phyloP scores from a whole-genome alignment of 2,888 invertebrate species.

The Drosophila algonquin region DNA sequence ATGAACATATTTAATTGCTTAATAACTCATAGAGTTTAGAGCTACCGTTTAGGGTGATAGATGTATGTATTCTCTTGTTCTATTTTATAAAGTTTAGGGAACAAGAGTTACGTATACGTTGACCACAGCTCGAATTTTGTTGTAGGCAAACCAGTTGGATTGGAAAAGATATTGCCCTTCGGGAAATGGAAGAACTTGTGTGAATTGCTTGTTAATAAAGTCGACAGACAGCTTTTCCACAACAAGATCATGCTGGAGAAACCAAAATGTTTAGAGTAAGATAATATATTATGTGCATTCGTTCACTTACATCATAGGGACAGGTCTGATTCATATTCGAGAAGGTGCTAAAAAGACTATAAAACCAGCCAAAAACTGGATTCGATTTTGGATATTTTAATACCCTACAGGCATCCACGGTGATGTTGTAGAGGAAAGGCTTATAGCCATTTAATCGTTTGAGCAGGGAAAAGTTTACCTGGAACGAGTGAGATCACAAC shows the following conservation, averaged over 20 bases:
- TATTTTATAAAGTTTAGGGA: too few relatives aligned
- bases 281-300: too few relatives aligned
- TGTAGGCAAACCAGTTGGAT: background rate
- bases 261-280: background rate
- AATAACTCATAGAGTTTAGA: too few relatives aligned
- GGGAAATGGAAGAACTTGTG: constrained; percentile 4
- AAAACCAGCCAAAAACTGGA: background rate
- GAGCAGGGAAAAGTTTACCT: constrained; percentile 4
- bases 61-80: too few relatives aligned
- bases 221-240: constrained; percentile 27
- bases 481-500: background rate
- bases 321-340: constrained; percentile 9
- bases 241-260: constrained; percentile 16
- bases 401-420: constrained; percentile 6
- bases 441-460: constrained; percentile 19
- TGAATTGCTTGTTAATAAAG: constrained; percentile 12
- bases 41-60: too few relatives aligned
- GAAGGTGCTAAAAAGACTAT: background rate
- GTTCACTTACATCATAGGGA: background rate
- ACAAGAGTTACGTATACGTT: too few relatives aligned
- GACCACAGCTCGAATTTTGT: background rate
- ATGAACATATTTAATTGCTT: too few relatives aligned
- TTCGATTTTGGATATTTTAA: background rate
- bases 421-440: constrained; percentile 38
- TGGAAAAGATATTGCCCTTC: background rate